A percentile compares a stretch with the other conserved stretches of the same genome.
Conservation (phyloP, 2,888 invertebrate genomes). For the Odontocerum albicorne region DNA sequence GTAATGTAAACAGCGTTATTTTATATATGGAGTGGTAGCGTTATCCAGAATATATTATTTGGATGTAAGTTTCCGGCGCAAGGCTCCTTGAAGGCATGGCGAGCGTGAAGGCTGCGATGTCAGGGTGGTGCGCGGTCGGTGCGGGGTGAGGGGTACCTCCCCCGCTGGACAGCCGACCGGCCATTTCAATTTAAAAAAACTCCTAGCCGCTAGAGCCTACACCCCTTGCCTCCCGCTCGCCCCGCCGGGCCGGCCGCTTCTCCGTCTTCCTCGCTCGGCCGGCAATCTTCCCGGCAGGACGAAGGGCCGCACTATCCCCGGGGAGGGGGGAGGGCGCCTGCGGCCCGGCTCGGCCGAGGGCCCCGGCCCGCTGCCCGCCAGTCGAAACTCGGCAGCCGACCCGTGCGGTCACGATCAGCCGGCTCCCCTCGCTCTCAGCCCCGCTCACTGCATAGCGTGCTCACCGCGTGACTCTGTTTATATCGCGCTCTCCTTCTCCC, state of each 20-base stretch:
- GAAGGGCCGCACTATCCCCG: slow-evolving; percentile 40
- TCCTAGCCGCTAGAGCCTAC: slow-evolving; percentile 48
- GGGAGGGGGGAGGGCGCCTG: slow-evolving; percentile 43
- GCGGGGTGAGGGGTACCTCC: slow-evolving; percentile 42
- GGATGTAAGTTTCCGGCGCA: slow-evolving; percentile 8
- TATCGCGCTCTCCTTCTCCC: slow-evolving; percentile 35
- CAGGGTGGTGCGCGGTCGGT: slow-evolving; percentile 39
- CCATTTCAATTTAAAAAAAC: slow-evolving; percentile 63
- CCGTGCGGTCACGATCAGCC: slow-evolving; percentile 26
- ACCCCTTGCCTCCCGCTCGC: too few relatives aligned
- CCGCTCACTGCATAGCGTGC: slow-evolving; percentile 12
- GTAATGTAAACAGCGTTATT: too few relatives aligned
- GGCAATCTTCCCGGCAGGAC: slow-evolving; percentile 51
- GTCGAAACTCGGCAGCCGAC: slow-evolving; percentile 34
- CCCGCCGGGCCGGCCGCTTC: slow-evolving; percentile 50
- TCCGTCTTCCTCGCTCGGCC: slow-evolving; percentile 50
- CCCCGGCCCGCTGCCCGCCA: slow-evolving; percentile 29
- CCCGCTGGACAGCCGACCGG: slow-evolving; percentile 62
- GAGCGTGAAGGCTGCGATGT: slow-evolving; percentile 1
- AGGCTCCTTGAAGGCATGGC: slow-evolving; percentile 15
- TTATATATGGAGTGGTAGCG: too few relatives aligned
- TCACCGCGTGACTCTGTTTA: slow-evolving; percentile 28
- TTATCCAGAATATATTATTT: neutral
- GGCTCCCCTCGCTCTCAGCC: slow-evolving; percentile 3
- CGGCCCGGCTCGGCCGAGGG: slow-evolving; percentile 34